These are phyloP conservation scores for Neuroscelio doddi DNA, from an alignment of 2,888 invertebrate genomes.

Conservation along the genomic window DNA sequence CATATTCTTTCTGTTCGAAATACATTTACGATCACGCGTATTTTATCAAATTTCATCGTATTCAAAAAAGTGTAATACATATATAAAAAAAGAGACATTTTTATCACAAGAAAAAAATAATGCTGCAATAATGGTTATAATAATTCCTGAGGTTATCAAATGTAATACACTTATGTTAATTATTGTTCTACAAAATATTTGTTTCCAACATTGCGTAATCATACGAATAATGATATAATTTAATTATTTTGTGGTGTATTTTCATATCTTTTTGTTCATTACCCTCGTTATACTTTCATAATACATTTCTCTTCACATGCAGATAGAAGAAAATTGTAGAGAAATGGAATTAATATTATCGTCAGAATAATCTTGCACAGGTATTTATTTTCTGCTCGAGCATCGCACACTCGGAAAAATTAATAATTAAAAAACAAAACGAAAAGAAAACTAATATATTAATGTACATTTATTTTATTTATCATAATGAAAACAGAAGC, in stretches of 20 bases:
- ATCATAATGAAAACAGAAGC: no score
- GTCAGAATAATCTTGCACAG: constrained; percentile 36
- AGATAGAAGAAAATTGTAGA: constrained; percentile 38
- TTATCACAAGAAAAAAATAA: no score
- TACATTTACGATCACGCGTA: constrained; percentile 13
- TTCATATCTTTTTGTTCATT: constrained; percentile 27
- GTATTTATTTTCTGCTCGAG: constrained; percentile 34
- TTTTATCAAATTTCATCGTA: no score
- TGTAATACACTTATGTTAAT: no score
- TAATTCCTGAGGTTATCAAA: no score
- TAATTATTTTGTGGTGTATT: constrained; percentile 36
- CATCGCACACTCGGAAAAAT: constrained; percentile 18
- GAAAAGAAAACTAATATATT: constrained; percentile 20
- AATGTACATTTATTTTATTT: neutral
- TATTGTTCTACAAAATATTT: no score
- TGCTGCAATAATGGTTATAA: no score
- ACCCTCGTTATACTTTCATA: constrained; percentile 42
- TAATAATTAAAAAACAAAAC: constrained; percentile 14
- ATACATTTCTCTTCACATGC: constrained; percentile 31
- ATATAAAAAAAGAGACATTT: no score
- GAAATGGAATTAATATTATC: constrained; percentile 45
- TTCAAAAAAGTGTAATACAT: no score
- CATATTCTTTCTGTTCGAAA: constrained; percentile 33
- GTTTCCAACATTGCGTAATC: constrained; percentile 17
- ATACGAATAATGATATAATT: constrained; percentile 23